phyloP scores from a whole-genome alignment of 2,113 vertebrate species.

The Glareola pratincola region DNA sequence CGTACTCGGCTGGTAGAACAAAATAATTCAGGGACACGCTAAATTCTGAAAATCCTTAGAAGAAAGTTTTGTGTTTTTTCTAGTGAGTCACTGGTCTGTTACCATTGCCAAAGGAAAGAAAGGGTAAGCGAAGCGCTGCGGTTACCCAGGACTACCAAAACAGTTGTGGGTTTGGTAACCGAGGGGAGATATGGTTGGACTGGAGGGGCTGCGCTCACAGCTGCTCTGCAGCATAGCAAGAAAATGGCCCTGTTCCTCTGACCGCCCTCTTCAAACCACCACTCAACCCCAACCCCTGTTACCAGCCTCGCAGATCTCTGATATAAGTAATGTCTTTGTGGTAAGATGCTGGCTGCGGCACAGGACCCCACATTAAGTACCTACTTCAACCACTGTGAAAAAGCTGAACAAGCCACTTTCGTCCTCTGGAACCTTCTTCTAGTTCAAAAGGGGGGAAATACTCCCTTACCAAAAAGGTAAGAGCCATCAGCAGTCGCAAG shows the following conservation, averaged over 20 bases:
- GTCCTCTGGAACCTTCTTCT: not conserved
- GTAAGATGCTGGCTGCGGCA: not conserved
- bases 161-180: not conserved
- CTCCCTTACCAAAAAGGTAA: not conserved
- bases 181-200: not conserved
- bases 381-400: rapidly evolving
- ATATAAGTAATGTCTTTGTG: not conserved
- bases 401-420: not conserved
- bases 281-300: not conserved
- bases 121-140: not conserved
- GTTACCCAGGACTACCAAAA: not conserved
- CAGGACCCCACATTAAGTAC: not conserved
- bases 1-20: not conserved
- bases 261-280: not conserved
- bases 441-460: not conserved
- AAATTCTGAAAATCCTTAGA: not conserved
- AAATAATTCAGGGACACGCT: not conserved
- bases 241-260: not conserved
- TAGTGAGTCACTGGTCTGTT: not conserved
- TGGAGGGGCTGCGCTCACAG: not conserved
- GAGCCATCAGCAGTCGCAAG: not conserved
- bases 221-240: not conserved
- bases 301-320: not conserved
- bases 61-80: not conserved
- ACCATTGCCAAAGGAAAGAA: not conserved